Conservation (phyloP, 2,113 vertebrate genomes). For the Chinchilla lanigera region DNA sequence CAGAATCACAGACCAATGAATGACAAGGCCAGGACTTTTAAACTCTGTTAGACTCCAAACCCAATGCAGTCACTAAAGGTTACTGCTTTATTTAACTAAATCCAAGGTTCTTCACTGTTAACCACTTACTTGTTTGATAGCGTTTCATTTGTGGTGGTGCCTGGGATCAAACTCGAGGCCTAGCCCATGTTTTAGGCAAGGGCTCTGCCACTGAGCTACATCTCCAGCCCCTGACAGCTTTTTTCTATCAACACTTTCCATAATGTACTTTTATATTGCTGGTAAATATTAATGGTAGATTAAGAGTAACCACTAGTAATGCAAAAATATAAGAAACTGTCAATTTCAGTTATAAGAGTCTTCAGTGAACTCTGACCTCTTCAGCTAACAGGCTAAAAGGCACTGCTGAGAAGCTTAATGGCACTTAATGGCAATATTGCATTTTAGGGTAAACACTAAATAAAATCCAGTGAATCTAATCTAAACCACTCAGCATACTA, state of each 20-base stretch:
- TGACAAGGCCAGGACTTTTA: neutral
- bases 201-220: neutral
- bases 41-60: conserved; percentile 13
- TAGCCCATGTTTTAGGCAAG: neutral
- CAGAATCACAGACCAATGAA: conserved; percentile 11
- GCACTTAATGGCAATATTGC: neutral
- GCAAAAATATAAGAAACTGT: conserved; percentile 43
- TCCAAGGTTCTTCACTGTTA: conserved; percentile 66
- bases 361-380: neutral
- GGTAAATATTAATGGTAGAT: conserved; percentile 52
- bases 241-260: conserved; percentile 54
- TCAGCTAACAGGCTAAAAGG: neutral
- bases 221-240: neutral
- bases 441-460: neutral
- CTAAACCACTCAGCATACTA: neutral
- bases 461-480: conserved; percentile 20
- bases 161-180: neutral
- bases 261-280: conserved; percentile 65
- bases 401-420: neutral
- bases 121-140: conserved; percentile 54
- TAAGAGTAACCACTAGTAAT: neutral
- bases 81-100: conserved; percentile 73
- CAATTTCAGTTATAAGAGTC: conserved; percentile 22
- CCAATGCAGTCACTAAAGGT: conserved; percentile 56
- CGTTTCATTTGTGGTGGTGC: neutral